Percentiles rank a stretch among this genome's conserved stretches.
Conservation (phyloP, 2,888 invertebrate genomes). For the Idaea aversata region DNA sequence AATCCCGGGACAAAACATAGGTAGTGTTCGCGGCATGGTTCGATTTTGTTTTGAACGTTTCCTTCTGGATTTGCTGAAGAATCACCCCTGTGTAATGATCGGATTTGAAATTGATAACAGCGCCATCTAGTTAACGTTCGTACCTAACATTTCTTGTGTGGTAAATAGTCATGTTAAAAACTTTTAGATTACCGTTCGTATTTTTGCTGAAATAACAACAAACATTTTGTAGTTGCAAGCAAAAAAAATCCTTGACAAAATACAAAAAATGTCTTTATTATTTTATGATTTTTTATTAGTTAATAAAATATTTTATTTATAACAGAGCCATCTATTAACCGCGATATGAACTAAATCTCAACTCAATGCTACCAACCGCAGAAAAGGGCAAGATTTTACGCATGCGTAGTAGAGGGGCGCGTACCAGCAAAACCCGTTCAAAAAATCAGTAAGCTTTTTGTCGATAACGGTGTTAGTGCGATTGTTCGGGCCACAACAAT, state of each 20-base stretch:
- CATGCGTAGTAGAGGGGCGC: constrained; percentile 68
- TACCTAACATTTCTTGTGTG: background rate
- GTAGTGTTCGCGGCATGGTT: constrained; percentile 58
- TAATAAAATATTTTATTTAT: too few relatives aligned
- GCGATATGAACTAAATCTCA: constrained; percentile 16
- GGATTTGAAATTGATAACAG: constrained; percentile 30
- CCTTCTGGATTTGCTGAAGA: constrained; percentile 19
- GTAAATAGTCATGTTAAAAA: background rate
- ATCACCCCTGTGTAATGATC: constrained; percentile 55
- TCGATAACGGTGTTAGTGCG: constrained; percentile 37
- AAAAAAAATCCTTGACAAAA: too few relatives aligned
- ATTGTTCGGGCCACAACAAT: constrained; percentile 25
- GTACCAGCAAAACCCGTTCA: constrained; percentile 52
- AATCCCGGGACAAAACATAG: constrained; percentile 63
- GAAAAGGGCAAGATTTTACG: constrained; percentile 56
- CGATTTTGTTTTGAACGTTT: constrained; percentile 67
- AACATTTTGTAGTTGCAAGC: background rate
- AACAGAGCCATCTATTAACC: constrained; percentile 33
- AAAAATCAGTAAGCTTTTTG: constrained; percentile 58
- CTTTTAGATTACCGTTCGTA: background rate
- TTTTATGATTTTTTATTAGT: too few relatives aligned
- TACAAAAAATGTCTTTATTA: too few relatives aligned
- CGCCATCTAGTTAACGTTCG: constrained; percentile 32
- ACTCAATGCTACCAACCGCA: constrained; percentile 39
- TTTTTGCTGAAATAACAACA: background rate